Evolutionary conservation across 2,113 vertebrate species (phyloP), one percentile per base, ranked within the genome.

Genomic region (Ictalurus furcatus): DNA sequence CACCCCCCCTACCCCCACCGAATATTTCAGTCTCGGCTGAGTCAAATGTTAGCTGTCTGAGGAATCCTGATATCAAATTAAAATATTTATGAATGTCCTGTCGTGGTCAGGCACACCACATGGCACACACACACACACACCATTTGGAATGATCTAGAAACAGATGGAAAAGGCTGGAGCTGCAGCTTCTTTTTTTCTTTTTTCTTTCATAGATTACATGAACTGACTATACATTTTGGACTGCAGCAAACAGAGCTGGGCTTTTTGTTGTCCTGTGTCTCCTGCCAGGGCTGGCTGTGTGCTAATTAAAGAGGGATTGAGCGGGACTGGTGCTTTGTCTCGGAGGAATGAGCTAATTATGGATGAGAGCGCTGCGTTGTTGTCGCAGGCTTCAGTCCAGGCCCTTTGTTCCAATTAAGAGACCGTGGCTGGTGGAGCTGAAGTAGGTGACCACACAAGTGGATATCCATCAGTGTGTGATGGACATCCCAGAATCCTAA

Each of bases 281-380:
- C 81, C 81, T 84, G 81, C 81, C 81, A 84, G 81, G 58, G 21
- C 81, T 84, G 81, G 34, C 81, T 44, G 81, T 84, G 81, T 84
- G 81, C 81, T 84, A 84, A 84, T 84, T 84, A 84, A 84, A 84
- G 81, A 84, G 81, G 81, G 81, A 84, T 63, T 84, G 81, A 84
- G 81, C 54, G 34, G 81, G 59, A 84, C 58, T 28, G 58, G 81
- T 28, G 81, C 81, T 63, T 84, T 40, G 58, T 84, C 81, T 44
- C 81, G 0, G 58, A 84, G 81, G 81, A 63, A 84, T 44, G 81
- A 84, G 58, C 81, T 84, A 84, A 84, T 84, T 84, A 84, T 84
- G 81, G 81, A 84, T 40, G 81, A 84, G 81, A 84, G 81, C 23
- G 0, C 58, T 3, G 23, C 23, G 14, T 63, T 63, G 58, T 84